Conservation (phyloP, 2,797 vertebrate species). For the Setipinna tenuifilis region DNA sequence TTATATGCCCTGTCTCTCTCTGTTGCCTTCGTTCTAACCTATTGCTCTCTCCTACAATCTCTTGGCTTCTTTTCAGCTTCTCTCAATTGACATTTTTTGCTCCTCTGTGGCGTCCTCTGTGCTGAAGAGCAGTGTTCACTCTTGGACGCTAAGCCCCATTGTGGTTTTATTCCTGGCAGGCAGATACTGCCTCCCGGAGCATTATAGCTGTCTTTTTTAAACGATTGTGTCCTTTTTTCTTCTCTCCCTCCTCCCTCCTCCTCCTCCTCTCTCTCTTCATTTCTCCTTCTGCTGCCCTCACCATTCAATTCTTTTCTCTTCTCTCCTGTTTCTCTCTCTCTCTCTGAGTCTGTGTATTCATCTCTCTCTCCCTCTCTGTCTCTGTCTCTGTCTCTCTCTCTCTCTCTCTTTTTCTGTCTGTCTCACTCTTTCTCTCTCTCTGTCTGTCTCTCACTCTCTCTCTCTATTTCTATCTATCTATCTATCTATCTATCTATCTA, state of each 20-base stretch:
- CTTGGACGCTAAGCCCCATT: slow-evolving; percentile 45
- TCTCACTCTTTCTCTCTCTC: not conserved
- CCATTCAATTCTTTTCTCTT: not conserved
- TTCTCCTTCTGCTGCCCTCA: not conserved
- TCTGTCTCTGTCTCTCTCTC: too few species aligned
- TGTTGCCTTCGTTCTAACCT: slow-evolving; percentile 5
- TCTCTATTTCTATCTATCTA: not conserved
- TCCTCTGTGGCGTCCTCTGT: slow-evolving; percentile 51
- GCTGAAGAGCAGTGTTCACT: slow-evolving; percentile 29
- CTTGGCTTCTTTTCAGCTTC: slow-evolving; percentile 12
- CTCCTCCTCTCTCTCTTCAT: not conserved
- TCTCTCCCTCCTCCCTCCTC: not conserved
- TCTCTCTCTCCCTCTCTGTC: too few species aligned
- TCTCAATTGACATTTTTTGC: slow-evolving; percentile 58
- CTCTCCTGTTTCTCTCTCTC: not conserved
- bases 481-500: not conserved
- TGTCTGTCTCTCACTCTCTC: not conserved
- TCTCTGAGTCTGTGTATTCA: not conserved
- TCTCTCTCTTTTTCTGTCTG: not conserved
- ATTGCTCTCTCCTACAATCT: not conserved
- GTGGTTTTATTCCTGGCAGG: slow-evolving; percentile 58
- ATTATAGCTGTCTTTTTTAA: not conserved
- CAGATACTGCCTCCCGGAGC: not conserved
- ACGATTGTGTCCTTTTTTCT: not conserved
- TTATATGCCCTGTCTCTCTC: not conserved